These are phyloP conservation scores for Osmerus eperlanus DNA, from an alignment of 2,113 vertebrate genomes.

Conservation along the genomic window DNA sequence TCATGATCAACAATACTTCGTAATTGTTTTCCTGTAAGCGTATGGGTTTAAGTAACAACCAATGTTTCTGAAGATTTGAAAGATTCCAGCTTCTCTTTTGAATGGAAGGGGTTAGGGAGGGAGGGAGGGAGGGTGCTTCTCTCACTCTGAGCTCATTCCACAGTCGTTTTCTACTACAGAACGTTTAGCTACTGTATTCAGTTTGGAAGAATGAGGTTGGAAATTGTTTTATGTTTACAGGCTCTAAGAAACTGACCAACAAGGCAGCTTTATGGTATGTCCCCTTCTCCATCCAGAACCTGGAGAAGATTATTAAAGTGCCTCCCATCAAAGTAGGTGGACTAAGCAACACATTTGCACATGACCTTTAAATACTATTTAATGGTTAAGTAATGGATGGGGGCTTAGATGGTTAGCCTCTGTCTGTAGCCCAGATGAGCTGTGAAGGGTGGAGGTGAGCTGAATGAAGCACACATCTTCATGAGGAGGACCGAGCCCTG, in stretches of 20 bases:
- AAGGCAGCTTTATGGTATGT: conserved; percentile 94
- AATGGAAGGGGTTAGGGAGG: conserved; percentile 10
- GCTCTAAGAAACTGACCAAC: conserved; percentile 86
- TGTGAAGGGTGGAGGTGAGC: no score
- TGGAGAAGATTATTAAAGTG: conserved; percentile 87
- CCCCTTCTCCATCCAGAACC: conserved; percentile 84
- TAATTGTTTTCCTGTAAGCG: background rate
- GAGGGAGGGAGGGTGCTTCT: conserved; percentile 12
- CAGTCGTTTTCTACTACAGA: conserved; percentile 23
- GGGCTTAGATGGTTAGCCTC: no score
- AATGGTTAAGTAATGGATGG: no score
- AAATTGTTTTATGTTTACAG: conserved; percentile 62
- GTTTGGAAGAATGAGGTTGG: no score
- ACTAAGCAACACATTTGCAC: no score
- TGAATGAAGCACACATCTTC: no score
- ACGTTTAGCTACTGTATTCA: no score
- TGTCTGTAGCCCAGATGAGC: no score
- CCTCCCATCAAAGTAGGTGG: conserved; percentile 87
- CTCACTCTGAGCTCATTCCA: conserved; percentile 27
- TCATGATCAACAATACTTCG: conserved; percentile 10
- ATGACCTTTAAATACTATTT: no score
- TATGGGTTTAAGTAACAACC: conserved; percentile 19
- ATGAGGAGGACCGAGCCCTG: no score
- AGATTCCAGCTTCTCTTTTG: conserved; percentile 7
- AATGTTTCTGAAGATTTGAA: background rate